A percentile compares a stretch with the other conserved stretches of the same genome.
Evolutionary conservation across 2,888 invertebrate genomes (phyloP).

Genomic region (Drosophila kuntzei): DNA sequence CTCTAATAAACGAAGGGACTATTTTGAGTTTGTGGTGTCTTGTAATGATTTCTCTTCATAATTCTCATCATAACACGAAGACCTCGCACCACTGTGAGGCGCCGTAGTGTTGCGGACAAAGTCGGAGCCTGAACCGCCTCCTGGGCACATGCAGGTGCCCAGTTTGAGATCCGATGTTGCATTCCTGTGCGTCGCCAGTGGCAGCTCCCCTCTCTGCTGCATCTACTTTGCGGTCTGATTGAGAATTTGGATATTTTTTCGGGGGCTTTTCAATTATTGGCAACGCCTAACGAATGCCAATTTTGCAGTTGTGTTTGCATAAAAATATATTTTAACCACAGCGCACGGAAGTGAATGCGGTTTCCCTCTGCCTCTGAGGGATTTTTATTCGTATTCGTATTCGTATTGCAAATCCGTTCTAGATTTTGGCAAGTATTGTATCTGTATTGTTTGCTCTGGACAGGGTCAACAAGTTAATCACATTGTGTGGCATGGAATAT

Average conservation of each 20-base stretch:
- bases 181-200: conserved; percentile 67
- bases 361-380: conserved; percentile 21
- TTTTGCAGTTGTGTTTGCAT: conserved; percentile 69
- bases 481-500: conserved; percentile 77
- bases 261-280: conserved; percentile 76
- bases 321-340: conserved; percentile 50
- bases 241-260: conserved; percentile 42
- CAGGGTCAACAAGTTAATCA: conserved; percentile 79
- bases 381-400: conserved; percentile 8
- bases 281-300: conserved; percentile 79
- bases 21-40: too few relatives aligned
- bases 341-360: conserved; percentile 74
- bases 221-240: conserved; percentile 60
- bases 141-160: conserved; percentile 59
- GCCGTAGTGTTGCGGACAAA: conserved; percentile 9
- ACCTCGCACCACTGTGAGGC: conserved; percentile 36
- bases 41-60: neutral
- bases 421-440: conserved; percentile 43
- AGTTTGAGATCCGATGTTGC: conserved; percentile 35
- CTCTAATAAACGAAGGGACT: too few relatives aligned
- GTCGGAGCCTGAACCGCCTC: conserved; percentile 17
- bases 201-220: conserved; percentile 18
- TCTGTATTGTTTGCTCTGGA: conserved; percentile 57
- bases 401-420: conserved; percentile 66
- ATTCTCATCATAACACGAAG: neutral